phyloP scores from a whole-genome alignment of 2,113 vertebrate species.

The Herpetotheres cachinnans region DNA sequence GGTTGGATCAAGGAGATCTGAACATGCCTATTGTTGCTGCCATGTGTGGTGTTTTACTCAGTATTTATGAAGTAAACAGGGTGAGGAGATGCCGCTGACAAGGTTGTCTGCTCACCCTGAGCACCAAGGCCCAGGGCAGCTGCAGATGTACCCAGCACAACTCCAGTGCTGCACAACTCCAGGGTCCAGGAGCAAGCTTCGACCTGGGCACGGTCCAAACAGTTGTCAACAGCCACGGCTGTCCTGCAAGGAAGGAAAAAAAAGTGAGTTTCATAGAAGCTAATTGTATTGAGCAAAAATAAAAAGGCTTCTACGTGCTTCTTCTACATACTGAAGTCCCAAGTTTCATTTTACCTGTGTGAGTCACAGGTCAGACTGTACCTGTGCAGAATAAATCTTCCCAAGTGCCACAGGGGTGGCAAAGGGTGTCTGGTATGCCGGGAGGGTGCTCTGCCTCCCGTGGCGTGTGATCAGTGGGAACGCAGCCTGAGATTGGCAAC shows the following conservation, averaged over 20 bases:
- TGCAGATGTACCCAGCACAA: not conserved
- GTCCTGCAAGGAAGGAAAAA: not conserved
- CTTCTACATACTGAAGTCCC: not conserved
- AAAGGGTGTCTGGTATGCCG: not conserved
- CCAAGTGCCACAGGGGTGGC: not conserved
- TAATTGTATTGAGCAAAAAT: not conserved
- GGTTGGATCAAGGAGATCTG: not conserved
- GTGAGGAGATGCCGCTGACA: not conserved
- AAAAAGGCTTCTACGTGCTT: not conserved
- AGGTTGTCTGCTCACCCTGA: not conserved
- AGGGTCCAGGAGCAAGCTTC: not conserved
- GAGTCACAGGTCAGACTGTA: slow-evolving; percentile 3
- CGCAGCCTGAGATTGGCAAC: accelerated
- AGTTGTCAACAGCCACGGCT: not conserved
- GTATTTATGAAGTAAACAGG: not conserved
- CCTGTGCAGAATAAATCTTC: not conserved
- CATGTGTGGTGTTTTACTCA: not conserved
- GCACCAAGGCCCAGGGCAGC: not conserved
- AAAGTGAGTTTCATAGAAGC: not conserved
- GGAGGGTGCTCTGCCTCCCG: not conserved
- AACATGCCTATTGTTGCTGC: not conserved
- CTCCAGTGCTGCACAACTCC: not conserved
- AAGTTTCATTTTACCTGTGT: not conserved
- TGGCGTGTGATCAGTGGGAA: not conserved
- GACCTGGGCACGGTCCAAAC: not conserved